Conservation (phyloP, 2,113 vertebrate genomes). For the Psettodes erumei region DNA sequence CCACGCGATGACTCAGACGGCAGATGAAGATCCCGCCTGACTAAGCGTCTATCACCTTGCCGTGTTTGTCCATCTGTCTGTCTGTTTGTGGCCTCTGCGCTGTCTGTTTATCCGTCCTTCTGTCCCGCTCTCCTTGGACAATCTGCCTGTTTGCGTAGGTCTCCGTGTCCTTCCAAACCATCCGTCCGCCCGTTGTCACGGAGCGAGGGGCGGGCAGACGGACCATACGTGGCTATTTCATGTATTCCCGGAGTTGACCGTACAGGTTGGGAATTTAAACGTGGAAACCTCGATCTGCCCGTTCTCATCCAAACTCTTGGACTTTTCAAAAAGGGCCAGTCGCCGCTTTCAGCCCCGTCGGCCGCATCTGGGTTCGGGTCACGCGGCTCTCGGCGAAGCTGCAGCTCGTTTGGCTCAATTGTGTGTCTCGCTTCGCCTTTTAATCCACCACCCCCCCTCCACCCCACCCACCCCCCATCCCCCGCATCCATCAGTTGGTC, state of each 20-base stretch:
- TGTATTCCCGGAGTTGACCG: not conserved
- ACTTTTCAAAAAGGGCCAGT: slow-evolving; percentile 28
- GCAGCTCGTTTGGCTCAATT: no score
- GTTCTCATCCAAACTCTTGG: not conserved
- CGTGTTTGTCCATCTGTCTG: slow-evolving; percentile 74
- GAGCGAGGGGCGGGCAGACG: not conserved
- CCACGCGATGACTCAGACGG: slow-evolving; percentile 50
- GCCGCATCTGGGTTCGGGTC: slow-evolving; percentile 25
- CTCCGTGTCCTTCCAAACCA: slow-evolving; percentile 2
- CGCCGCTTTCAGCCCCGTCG: slow-evolving; percentile 1
- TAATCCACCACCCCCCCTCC: slow-evolving; percentile 30
- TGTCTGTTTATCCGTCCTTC: slow-evolving; percentile 63
- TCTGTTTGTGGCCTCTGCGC: slow-evolving; percentile 58
- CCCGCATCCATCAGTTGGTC: slow-evolving; percentile 47
- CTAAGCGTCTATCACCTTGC: slow-evolving; percentile 66
- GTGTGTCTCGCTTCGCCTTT: slow-evolving; percentile 30
- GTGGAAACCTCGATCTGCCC: not conserved
- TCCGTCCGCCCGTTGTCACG: not conserved
- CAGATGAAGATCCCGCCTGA: slow-evolving; percentile 50
- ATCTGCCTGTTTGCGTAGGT: slow-evolving; percentile 49
- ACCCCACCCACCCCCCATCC: no score
- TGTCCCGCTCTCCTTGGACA: slow-evolving; percentile 43
- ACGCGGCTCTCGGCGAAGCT: slow-evolving; percentile 20
- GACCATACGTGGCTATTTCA: not conserved
- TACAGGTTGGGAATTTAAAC: not conserved